These are phyloP conservation scores for Polietes domitor DNA, from an alignment of 2,888 invertebrate genomes.

Conservation along the genomic window DNA sequence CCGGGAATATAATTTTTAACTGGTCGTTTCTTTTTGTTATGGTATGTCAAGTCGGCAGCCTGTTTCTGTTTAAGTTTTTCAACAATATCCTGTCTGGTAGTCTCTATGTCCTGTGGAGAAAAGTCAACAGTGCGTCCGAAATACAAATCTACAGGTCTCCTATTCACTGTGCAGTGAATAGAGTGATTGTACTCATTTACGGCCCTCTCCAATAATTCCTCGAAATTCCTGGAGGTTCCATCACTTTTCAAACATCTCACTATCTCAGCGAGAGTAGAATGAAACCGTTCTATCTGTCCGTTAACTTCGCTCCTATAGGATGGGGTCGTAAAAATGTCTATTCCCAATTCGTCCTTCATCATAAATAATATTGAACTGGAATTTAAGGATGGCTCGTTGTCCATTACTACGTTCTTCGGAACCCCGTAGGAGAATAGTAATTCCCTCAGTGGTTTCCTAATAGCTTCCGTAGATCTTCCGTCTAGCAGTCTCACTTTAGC, in stretches of 20 bases:
- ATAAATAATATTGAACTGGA: conserved; percentile 59
- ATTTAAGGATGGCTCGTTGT: conserved; percentile 67
- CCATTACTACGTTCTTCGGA: conserved; percentile 64
- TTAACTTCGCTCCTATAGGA: conserved; percentile 61
- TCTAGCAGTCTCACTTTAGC: conserved; percentile 43
- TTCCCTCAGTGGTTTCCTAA: conserved; percentile 58
- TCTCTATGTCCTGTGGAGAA: conserved; percentile 27
- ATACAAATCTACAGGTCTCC: conserved; percentile 62
- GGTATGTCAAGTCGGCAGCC: conserved; percentile 40
- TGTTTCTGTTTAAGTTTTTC: conserved; percentile 50
- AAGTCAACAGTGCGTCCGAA: conserved; percentile 50
- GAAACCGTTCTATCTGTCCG: conserved; percentile 63
- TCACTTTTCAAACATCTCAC: conserved; percentile 63
- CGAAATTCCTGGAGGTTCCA: conserved; percentile 44
- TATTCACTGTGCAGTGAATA: conserved; percentile 59
- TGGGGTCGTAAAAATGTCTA: conserved; percentile 60
- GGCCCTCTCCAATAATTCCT: conserved; percentile 59
- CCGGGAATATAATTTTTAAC: conserved; percentile 28
- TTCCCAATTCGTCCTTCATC: conserved; percentile 60
- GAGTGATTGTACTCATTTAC: conserved; percentile 61
- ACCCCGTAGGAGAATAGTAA: conserved; percentile 61
- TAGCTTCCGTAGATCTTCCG: conserved; percentile 52
- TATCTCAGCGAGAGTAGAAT: conserved; percentile 66
- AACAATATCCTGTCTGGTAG: conserved; percentile 19
- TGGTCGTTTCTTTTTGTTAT: conserved; percentile 49